These are phyloP conservation scores for Etheostoma perlongum DNA, from an alignment of 2,797 vertebrate species.

Conservation along the genomic window DNA sequence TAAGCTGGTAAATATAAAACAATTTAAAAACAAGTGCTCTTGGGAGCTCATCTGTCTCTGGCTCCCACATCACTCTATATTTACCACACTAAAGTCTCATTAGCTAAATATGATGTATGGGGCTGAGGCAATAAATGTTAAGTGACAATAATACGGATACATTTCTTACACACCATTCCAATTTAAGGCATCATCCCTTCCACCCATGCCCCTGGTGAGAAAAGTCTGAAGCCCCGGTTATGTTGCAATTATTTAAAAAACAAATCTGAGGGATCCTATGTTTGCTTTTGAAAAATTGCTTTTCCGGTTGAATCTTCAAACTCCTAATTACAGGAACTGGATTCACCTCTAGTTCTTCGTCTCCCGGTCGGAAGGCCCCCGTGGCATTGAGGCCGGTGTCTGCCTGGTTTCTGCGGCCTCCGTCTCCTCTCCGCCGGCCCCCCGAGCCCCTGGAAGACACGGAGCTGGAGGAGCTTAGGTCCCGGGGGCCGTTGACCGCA, in stretches of 20 bases:
- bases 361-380: conserved; percentile 92
- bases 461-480: conserved; percentile 97
- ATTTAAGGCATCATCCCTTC: too few species aligned
- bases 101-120: too few species aligned
- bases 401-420: conserved; percentile 90
- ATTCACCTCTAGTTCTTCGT: conserved; percentile 88
- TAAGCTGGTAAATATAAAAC: too few species aligned
- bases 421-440: conserved; percentile 92
- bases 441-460: conserved; percentile 98
- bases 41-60: too few species aligned
- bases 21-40: too few species aligned
- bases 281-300: neutral
- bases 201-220: too few species aligned
- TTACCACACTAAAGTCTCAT: too few species aligned
- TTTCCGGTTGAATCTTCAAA: neutral
- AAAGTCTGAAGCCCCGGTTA: neutral
- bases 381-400: conserved; percentile 91
- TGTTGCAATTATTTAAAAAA: neutral
- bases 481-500: conserved; percentile 93
- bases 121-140: too few species aligned
- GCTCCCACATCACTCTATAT: too few species aligned
- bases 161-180: too few species aligned
- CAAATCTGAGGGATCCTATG: neutral
- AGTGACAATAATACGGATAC: too few species aligned
- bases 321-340: neutral